Conservation (phyloP, 2,797 vertebrate species). For the Diplodus sargus region DNA sequence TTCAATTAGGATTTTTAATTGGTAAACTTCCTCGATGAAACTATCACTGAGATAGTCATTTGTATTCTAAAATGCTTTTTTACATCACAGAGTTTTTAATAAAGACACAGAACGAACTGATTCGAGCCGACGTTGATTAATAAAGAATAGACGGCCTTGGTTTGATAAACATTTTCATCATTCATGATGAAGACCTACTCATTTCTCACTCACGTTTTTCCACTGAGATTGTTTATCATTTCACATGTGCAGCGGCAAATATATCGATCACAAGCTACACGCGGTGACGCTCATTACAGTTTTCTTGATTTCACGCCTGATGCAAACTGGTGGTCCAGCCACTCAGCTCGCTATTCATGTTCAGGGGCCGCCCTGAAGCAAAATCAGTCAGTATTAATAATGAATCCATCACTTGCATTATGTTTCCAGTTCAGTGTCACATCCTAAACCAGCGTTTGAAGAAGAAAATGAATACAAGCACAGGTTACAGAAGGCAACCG, state of each 20-base stretch:
- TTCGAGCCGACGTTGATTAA: not conserved
- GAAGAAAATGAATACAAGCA: not conserved
- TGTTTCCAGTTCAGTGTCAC: not conserved
- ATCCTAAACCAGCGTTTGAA: not conserved
- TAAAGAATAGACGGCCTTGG: not conserved
- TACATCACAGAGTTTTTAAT: slow-evolving; percentile 4
- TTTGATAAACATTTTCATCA: slow-evolving; percentile 9
- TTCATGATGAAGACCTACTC: not conserved
- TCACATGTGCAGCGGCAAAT: not conserved
- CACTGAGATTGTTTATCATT: not conserved
- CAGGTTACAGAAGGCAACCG: not conserved
- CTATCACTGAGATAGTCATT: slow-evolving; percentile 2
- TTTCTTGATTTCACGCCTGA: not conserved
- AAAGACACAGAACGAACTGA: slow-evolving; percentile 6
- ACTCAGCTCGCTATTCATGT: not conserved
- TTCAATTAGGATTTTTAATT: slow-evolving; percentile 11
- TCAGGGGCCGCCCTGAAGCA: not conserved
- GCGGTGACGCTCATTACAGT: not conserved
- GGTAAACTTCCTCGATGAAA: slow-evolving; percentile 1
- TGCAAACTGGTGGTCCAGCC: not conserved
- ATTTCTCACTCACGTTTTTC: not conserved
- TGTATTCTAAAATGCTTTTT: not conserved
- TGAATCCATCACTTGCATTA: not conserved
- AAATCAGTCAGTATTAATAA: not conserved
- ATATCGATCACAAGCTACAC: not conserved